Evolutionary conservation across 1,140 invertebrate species (phyloP), one percentile per base, ranked within the genome.

Genomic region (Tribolium madens): DNA sequence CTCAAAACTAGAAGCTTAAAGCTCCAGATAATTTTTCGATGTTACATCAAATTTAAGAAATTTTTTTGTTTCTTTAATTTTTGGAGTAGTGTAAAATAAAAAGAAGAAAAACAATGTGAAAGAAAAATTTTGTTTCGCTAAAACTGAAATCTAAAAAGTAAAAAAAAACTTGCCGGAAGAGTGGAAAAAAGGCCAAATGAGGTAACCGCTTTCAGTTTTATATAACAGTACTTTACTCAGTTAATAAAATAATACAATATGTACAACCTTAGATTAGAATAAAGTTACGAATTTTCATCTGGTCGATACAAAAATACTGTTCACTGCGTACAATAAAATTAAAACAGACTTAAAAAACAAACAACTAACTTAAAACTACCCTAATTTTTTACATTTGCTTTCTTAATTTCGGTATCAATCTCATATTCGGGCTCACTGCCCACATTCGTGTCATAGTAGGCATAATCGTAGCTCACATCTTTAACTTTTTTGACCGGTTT

Each of bases 381-480:
- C 69, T 77, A 81, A 76, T 80, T 83, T 17, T 73, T 83, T 64
- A 33, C 71, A 48, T 71, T 78, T 57, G 72, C 79, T 79, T 76
- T 84, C 82, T 85, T 81, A 64, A 86, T 84, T 48, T 86, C 85
- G 1, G 83, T 82, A 60, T 83, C 83, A 64, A 86, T 83, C 14
- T 85, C 82, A 60, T 85, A 85, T 18, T 86, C 84, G 6, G 80
- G 80, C 31, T 84, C 83, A 14, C 78, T 73, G 1, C 80, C 82
- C 6, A 80, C 75, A 69, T 83, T 83, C 3, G 82, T 85, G 79
- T 91, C 91, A 77, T 92, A 92, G 82, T 92, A 92, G 5, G 91
- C 91, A 79, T 92, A 92, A 80, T 92, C 91, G 73, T 92, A 92
- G 79, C 90, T 91, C 21, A 86, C 87, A 80, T 91, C 89, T 80